Conservation (phyloP, 2,888 invertebrate genomes). For the Noctua comes region DNA sequence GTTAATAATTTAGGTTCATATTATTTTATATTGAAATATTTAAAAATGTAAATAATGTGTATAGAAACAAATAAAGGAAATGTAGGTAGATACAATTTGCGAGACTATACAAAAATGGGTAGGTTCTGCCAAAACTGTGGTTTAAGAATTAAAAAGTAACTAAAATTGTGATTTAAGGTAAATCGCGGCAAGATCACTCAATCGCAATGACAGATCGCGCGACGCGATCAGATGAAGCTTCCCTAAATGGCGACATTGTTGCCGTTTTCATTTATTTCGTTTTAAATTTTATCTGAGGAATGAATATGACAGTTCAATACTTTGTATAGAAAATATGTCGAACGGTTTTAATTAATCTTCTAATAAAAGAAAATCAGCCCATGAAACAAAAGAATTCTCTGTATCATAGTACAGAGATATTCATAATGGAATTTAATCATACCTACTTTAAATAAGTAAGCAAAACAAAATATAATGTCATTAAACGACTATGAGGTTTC, state of each 20-base stretch:
- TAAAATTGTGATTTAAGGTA: not conserved
- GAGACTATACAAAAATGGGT: not conserved
- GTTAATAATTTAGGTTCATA: too few relatives aligned
- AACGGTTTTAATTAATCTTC: not conserved
- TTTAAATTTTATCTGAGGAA: not conserved
- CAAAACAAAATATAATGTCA: slow-evolving; percentile 14
- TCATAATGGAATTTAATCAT: not conserved
- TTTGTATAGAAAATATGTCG: not conserved
- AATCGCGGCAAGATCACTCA: too few relatives aligned
- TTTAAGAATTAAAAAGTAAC: not conserved
- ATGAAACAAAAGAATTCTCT: not conserved
- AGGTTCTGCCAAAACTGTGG: not conserved
- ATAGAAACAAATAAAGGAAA: too few relatives aligned
- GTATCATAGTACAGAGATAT: not conserved
- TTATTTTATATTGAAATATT: too few relatives aligned
- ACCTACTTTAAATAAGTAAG: not conserved
- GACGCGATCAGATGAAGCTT: not conserved
- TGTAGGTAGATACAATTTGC: not conserved
- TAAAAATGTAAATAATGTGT: too few relatives aligned
- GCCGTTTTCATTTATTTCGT: not conserved
- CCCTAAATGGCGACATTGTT: not conserved
- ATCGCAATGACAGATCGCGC: too few relatives aligned
- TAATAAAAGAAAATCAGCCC: not conserved
- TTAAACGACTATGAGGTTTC: not conserved
- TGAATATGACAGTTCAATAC: not conserved